These are phyloP conservation scores for Lasioglossum albipes DNA, from an alignment of 1,140 invertebrate genomes.

Conservation along the genomic window DNA sequence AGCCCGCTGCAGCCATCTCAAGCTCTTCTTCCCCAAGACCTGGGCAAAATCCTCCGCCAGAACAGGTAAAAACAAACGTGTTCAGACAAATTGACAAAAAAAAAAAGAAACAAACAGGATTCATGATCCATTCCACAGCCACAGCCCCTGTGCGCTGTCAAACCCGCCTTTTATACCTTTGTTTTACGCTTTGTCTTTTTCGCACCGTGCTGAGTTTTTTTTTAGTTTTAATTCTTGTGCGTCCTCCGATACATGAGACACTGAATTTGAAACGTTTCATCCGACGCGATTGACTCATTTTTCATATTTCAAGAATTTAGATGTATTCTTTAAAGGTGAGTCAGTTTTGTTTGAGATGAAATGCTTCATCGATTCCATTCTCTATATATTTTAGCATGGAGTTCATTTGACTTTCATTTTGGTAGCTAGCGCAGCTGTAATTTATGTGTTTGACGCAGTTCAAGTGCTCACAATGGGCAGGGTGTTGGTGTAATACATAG, in stretches of 20 bases:
- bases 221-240: conserved; percentile 33
- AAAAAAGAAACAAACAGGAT: conserved; percentile 18
- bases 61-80: conserved; percentile 81
- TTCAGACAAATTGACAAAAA: conserved; percentile 49
- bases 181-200: conserved; percentile 51
- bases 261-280: background rate
- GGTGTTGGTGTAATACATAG: conserved; percentile 47
- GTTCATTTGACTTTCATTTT: conserved; percentile 57
- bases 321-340: background rate
- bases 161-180: conserved; percentile 36
- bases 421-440: conserved; percentile 48
- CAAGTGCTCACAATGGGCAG: conserved; percentile 34
- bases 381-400: conserved; percentile 38
- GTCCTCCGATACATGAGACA: background rate
- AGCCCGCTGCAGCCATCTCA: conserved; percentile 81
- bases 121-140: conserved; percentile 52
- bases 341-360: background rate
- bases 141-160: conserved; percentile 49
- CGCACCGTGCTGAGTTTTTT: conserved; percentile 49
- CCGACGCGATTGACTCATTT: background rate
- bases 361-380: background rate
- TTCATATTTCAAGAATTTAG: background rate
- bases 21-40: conserved; percentile 81
- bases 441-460: conserved; percentile 40
- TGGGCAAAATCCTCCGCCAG: conserved; percentile 81